Base-by-base conservation (phyloP, 2,113 vertebrate species). In the Oriolus oriolus region DNA sequence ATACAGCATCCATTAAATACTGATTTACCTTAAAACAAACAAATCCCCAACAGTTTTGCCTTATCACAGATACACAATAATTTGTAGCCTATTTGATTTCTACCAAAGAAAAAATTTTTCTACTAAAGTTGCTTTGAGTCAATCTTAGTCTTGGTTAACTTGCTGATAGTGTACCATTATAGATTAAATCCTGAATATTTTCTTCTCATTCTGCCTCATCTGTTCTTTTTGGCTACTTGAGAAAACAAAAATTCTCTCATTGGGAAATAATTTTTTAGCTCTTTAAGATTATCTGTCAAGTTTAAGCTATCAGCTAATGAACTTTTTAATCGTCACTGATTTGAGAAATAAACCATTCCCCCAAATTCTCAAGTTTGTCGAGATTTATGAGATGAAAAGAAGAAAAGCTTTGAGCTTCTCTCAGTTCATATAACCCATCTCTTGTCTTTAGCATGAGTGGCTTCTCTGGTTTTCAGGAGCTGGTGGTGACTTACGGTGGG, bases 21-120 rank as follows among this genome's bases (percentile, higher is more conserved):
- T 12, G 9, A 35, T 69, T 54, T 70, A 22, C 68, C 16, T 59
- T 90, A 59, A 80, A 93, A 54, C 9, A 59, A 80, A 15, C 5
- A 37, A 77, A 91, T 61, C 2, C 0, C 1, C 21, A 47, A 2
- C 8, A 39, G 1, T 42, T 16, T 69, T 56, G 11, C 17, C 12
- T 57, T 69, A 44, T 21, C 28, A 65, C 22, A 54, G 24, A 49
- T 52, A 4, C 37, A n/a, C 10, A 88, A 19, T 45, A 44, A 68
- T 80, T 87, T 33, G 8, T 65, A 74, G 7, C 4, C 21, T 69
- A 8, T 33, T 77, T 42, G 15, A 9, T 71, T 82, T 93, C 44
- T 83, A 76, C 11, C 4, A 64, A 83, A 10, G 9, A 60, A 75
- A 47, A 69, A 4, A 1, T 20, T 19, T 41, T 84, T 63, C 28